Base-by-base conservation (phyloP, 35 echinoderm and acorn worm genomes). In the Apostichopus parvimensis region DNA sequence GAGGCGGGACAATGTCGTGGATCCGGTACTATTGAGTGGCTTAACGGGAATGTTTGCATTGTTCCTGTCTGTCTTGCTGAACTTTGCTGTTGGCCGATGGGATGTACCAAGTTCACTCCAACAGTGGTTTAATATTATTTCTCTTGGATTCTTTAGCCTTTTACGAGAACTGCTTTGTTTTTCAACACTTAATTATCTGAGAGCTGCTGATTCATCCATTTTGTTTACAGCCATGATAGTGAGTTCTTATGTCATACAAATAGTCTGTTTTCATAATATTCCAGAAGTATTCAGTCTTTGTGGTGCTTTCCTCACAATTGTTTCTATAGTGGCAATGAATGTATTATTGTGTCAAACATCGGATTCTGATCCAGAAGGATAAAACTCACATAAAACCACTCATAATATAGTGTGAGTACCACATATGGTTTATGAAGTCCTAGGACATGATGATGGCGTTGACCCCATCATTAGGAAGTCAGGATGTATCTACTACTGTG, bases 111-210 rank as follows among this genome's bases (percentile, higher is more conserved):
- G 1, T 4, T 82, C 79, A 8, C 45, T 53, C n/a, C 55, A 18
- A 56, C 45, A 82, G 0, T 82, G 79, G 79, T 9, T 82, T 4
- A 17, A 55, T 6, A 54, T 56, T 18, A 55, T 82, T 15, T 82
- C 52, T 45, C 34, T 55, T 53, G 79, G 34, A 53, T 5, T 82
- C n/a, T 56, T 82, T 20, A 82, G 79, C 45, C 52, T 82, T 11
- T 82, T 82, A 6, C 24, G 79, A 55, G 79, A 82, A 82, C 9
- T 82, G 34, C 57, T 55, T 6, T 82, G 79, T 55, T 82, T 53
- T 82, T 82, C 79, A 56, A 82, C 79, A 14, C 14, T 82, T 3
- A 82, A 82, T 82, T 56, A 82, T 10, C 9, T 82, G 52, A 82
- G n/a, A 53, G 79, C 79, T 6, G 52, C 52, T 9, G 34, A 82